These are phyloP conservation scores for Drosophila rubida DNA, from an alignment of 2,888 invertebrate species.

Conservation along the genomic window DNA sequence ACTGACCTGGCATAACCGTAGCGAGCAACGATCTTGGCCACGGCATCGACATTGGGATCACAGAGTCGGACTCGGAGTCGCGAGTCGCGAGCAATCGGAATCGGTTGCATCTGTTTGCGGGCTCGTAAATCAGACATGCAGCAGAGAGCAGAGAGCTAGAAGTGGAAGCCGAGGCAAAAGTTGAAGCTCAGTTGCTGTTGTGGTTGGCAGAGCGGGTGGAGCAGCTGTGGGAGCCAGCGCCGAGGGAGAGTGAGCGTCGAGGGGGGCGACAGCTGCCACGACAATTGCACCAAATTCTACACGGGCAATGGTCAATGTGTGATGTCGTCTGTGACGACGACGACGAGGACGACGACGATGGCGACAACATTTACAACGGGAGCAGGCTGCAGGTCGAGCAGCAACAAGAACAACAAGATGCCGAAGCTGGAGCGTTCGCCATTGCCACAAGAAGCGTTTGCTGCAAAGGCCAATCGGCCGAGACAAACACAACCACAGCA, in stretches of 20 bases:
- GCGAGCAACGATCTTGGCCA: slow-evolving; percentile 65
- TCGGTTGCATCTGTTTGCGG: slow-evolving; percentile 30
- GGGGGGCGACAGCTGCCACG: slow-evolving; percentile 38
- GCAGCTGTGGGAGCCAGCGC: not conserved
- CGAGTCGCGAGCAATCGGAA: slow-evolving; percentile 8
- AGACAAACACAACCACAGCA: slow-evolving; percentile 59
- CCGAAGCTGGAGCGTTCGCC: slow-evolving; percentile 28
- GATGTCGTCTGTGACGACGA: slow-evolving; percentile 81
- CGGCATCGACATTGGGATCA: slow-evolving; percentile 31
- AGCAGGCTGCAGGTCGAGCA: slow-evolving; percentile 68
- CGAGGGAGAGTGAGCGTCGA: not conserved
- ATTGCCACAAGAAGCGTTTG: slow-evolving; percentile 57
- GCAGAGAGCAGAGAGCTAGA: slow-evolving; percentile 13
- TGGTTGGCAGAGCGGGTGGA: not conserved
- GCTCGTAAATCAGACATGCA: slow-evolving; percentile 73
- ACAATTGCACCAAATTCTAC: slow-evolving; percentile 75
- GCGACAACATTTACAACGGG: slow-evolving; percentile 78
- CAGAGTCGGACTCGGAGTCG: not conserved
- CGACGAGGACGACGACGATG: slow-evolving; percentile 40
- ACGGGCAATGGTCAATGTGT: slow-evolving; percentile 77
- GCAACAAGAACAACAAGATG: slow-evolving; percentile 27
- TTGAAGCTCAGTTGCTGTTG: no score
- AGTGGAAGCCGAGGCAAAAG: not conserved
- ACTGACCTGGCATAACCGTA: slow-evolving; percentile 74
- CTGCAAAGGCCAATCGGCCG: slow-evolving; percentile 71